Conservation (phyloP, 2,113 vertebrate species). For the Apodemus sylvaticus region DNA sequence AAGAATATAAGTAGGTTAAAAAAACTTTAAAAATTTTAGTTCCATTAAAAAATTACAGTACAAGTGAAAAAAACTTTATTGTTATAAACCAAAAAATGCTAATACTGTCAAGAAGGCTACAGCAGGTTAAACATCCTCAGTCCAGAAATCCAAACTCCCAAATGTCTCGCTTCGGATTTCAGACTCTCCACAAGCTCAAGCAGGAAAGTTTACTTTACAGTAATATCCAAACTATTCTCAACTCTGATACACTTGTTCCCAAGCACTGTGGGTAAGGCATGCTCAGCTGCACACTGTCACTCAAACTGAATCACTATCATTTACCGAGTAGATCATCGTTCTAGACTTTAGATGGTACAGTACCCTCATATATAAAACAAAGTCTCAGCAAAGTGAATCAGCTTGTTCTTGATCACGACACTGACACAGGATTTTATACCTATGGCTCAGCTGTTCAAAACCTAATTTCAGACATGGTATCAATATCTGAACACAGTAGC, state of each 20-base stretch:
- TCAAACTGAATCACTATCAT: not conserved
- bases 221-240: not conserved
- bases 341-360: not conserved
- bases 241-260: not conserved
- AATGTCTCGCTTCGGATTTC: not conserved
- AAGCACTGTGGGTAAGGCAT: not conserved
- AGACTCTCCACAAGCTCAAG: not conserved
- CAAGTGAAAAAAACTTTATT: conserved; percentile 31
- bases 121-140: not conserved
- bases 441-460: conserved; percentile 23
- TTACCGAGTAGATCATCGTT: not conserved
- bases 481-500: not conserved
- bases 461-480: not conserved
- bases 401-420: conserved; percentile 31
- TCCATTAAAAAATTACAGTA: not conserved
- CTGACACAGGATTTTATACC: not conserved
- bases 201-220: not conserved
- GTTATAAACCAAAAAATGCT: not conserved
- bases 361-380: not conserved
- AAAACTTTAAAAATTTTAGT: not conserved
- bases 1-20: not conserved
- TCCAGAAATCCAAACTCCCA: not conserved
- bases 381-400: conserved; percentile 5
- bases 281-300: not conserved
- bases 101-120: not conserved